Conservation (phyloP, 2,888 invertebrate species). For the Meganola albula region DNA sequence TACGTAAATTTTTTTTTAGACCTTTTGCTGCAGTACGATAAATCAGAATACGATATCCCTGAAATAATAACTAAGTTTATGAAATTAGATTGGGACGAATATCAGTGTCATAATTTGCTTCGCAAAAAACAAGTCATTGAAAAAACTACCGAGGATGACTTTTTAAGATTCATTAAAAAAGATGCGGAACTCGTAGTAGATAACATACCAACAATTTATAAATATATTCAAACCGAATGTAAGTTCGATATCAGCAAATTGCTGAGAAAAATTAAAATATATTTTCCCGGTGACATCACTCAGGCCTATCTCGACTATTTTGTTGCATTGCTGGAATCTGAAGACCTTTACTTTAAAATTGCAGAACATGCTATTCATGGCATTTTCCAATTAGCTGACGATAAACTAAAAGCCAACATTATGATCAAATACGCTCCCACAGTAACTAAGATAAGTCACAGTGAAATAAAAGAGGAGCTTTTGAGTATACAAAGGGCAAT, state of each 20-base stretch:
- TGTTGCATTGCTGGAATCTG: conserved; percentile 17
- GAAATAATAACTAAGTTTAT: conserved; percentile 34
- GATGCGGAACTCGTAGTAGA: conserved; percentile 14
- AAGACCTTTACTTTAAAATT: conserved; percentile 4
- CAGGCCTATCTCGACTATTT: conserved; percentile 34
- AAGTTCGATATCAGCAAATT: conserved; percentile 27
- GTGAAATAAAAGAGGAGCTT: conserved; percentile 20
- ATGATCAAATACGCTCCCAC: conserved; percentile 36
- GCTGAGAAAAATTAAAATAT: conserved; percentile 42
- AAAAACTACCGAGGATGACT: not conserved
- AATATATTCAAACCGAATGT: conserved; percentile 4
- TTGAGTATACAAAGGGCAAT: conserved; percentile 39
- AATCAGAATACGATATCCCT: conserved; percentile 36
- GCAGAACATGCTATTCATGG: conserved; percentile 26
- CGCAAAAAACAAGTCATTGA: not conserved
- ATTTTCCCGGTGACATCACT: conserved; percentile 42
- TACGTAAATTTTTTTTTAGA: conserved; percentile 24
- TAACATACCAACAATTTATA: conserved; percentile 12
- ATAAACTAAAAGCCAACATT: conserved; percentile 30
- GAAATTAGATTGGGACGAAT: conserved; percentile 27
- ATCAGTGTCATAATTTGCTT: conserved; percentile 8
- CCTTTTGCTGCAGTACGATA: conserved; percentile 30
- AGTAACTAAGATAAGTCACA: conserved; percentile 31
- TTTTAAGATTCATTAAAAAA: conserved; percentile 15
- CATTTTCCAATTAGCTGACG: conserved; percentile 38